phyloP scores from a whole-genome alignment of 1,140 invertebrate species.

The Protaetia brevitarsis region DNA sequence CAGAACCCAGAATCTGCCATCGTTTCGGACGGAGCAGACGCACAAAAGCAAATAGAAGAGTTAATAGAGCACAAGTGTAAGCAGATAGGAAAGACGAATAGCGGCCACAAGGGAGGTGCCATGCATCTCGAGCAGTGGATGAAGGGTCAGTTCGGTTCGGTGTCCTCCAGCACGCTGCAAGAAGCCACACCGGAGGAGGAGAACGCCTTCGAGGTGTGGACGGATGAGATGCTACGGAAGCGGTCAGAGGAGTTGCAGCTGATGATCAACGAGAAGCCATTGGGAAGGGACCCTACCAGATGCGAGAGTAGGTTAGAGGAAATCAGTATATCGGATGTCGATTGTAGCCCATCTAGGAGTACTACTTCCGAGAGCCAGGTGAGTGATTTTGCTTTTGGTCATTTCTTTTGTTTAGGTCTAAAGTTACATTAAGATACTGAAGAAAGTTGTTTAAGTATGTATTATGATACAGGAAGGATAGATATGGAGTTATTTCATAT shows the following conservation, averaged over 20 bases:
- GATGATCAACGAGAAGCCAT: constrained; percentile 48
- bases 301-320: constrained; percentile 48
- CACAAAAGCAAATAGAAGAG: constrained; percentile 53
- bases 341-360: constrained; percentile 64
- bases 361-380: constrained; percentile 72
- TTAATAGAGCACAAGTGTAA: constrained; percentile 60
- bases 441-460: no score
- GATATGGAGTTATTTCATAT: no score
- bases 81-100: constrained; percentile 55
- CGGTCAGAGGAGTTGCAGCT: constrained; percentile 64
- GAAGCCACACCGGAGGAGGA: constrained; percentile 47
- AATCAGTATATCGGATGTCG: constrained; percentile 53
- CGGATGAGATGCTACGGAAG: constrained; percentile 63
- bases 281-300: constrained; percentile 14
- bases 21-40: constrained; percentile 41
- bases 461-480: no score
- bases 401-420: no score
- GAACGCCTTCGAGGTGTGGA: constrained; percentile 65
- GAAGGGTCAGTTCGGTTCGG: constrained; percentile 55
- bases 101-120: constrained; percentile 58
- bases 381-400: no score
- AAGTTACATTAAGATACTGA: no score
- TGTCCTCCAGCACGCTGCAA: constrained; percentile 36
- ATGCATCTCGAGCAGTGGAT: constrained; percentile 73
- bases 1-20: constrained; percentile 37